Base-by-base conservation (phyloP, 2,797 vertebrate genomes). In the Dallia pectoralis region DNA sequence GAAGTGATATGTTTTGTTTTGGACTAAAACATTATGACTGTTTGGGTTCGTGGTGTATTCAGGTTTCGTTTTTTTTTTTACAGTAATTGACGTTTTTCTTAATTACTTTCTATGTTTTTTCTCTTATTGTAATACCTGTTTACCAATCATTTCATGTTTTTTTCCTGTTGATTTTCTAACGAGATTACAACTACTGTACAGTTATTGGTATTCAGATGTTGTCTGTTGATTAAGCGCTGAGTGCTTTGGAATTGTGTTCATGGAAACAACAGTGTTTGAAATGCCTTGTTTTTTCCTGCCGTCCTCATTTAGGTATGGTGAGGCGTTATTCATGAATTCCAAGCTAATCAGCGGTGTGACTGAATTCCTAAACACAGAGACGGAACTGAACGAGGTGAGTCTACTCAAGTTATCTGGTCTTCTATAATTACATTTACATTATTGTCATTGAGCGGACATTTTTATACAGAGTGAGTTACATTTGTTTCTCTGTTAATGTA, bases 281-380 rank as follows among this genome's bases (percentile, higher is more conserved):
- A 29, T 11, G 2, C 2, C 16, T 69, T 25, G 25, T 11, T 27
- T 27, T 49, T 48, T 15, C 44, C 59, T 66, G 33, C 79, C 82
- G 74, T 88, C 19, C 82, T 47, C 79, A 69, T 83, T 67, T 82
- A 99, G 97, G 33, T 99, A 98, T 0, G 96, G 97, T 15, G 97
- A 99, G 89, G 97, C 97, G 5, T 87, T 99, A 86, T 99, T 99
- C 91, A 97, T 99, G 96, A 99, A 96, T 86, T 97, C 97, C 0
- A 98, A 96, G 86, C 94, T 99, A 87, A 96, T 99, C 90, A 94
- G 95, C 67, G 97, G 97, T 64, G 97, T 99, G 79, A 99, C 97
- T 0, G 97, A 99, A 92, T 99, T 98, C 88, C 95, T 99, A 74
- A 98, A 97, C 89, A 97, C 96, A 0, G 96, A 97, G 84, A 88